Evolutionary conservation across 2,797 vertebrate species (phyloP).

Genomic region (Sebastes hubbsi): DNA sequence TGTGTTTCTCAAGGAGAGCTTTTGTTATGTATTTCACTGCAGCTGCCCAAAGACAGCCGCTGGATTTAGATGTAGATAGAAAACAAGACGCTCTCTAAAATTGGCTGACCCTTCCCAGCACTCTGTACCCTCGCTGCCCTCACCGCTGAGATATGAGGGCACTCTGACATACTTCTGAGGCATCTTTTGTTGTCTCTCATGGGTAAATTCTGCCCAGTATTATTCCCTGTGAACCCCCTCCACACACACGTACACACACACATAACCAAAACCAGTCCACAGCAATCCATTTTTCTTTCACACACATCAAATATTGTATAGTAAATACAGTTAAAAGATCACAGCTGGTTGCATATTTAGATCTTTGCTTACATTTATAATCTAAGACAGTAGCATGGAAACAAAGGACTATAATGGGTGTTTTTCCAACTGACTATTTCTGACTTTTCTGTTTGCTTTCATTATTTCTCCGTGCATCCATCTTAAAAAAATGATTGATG

Average conservation of each 20-base stretch:
- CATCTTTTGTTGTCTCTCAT: slow-evolving; percentile 70
- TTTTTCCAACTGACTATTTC: slow-evolving; percentile 15
- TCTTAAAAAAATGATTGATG: slow-evolving; percentile 12
- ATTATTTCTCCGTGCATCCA: neutral
- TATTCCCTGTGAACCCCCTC: slow-evolving; percentile 54
- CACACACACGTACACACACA: neutral
- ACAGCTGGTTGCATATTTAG: slow-evolving; percentile 52
- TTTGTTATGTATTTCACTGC: slow-evolving; percentile 62
- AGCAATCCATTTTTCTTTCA: slow-evolving; percentile 62
- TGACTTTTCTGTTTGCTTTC: slow-evolving; percentile 27
- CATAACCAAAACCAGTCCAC: slow-evolving; percentile 59
- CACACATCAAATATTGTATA: slow-evolving; percentile 69
- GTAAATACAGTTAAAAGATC: slow-evolving; percentile 58
- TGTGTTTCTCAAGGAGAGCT: slow-evolving; percentile 40
- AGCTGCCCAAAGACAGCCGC: slow-evolving; percentile 53
- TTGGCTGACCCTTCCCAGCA: slow-evolving; percentile 64
- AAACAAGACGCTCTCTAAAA: slow-evolving; percentile 58
- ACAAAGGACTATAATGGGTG: slow-evolving; percentile 33
- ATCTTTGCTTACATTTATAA: slow-evolving; percentile 44
- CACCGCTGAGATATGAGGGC: slow-evolving; percentile 66
- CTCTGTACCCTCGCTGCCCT: slow-evolving; percentile 56
- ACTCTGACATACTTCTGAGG: slow-evolving; percentile 71
- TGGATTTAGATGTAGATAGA: slow-evolving; percentile 69
- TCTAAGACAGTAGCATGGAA: slow-evolving; percentile 42
- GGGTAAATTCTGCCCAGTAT: slow-evolving; percentile 62